Percentiles rank a stretch among this genome's conserved stretches.
Conservation (phyloP, 2,888 invertebrate genomes). For the Aporophyla lueneburgensis region DNA sequence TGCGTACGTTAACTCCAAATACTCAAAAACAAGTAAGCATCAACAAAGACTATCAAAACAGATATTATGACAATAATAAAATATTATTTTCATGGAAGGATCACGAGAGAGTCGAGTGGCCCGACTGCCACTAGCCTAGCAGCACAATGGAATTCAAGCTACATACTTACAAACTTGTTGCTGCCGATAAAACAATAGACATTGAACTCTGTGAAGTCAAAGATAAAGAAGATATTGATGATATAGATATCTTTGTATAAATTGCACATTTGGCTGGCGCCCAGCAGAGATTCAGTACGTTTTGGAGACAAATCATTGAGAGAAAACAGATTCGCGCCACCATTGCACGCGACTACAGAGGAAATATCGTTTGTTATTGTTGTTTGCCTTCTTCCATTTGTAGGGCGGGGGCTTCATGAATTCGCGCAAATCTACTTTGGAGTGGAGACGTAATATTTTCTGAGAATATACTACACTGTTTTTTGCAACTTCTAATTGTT, state of each 20-base stretch:
- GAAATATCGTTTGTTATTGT: constrained; percentile 83
- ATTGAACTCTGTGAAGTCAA: constrained; percentile 63
- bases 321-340: constrained; percentile 88
- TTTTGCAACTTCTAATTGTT: constrained; percentile 25
- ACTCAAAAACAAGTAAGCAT: constrained; percentile 73
- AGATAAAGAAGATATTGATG: constrained; percentile 53
- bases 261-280: constrained; percentile 87
- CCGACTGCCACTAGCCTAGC: constrained; percentile 77
- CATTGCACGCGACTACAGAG: constrained; percentile 79
- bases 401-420: constrained; percentile 68
- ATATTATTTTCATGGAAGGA: constrained; percentile 87
- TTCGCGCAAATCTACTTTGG: constrained; percentile 66
- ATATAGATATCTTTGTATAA: constrained; percentile 70
- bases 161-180: constrained; percentile 75
- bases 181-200: constrained; percentile 37
- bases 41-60: constrained; percentile 71
- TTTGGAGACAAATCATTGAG: constrained; percentile 89
- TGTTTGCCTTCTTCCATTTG: constrained; percentile 75
- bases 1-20: constrained; percentile 47
- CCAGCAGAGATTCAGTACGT: constrained; percentile 88
- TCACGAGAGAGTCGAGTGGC: constrained; percentile 81
- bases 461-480: constrained; percentile 35
- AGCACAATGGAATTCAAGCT: constrained; percentile 84
- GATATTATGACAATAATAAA: constrained; percentile 82
- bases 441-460: constrained; percentile 62